phyloP scores from a whole-genome alignment of 2,888 invertebrate genomes.

The Exephanes ischioxanthus region DNA sequence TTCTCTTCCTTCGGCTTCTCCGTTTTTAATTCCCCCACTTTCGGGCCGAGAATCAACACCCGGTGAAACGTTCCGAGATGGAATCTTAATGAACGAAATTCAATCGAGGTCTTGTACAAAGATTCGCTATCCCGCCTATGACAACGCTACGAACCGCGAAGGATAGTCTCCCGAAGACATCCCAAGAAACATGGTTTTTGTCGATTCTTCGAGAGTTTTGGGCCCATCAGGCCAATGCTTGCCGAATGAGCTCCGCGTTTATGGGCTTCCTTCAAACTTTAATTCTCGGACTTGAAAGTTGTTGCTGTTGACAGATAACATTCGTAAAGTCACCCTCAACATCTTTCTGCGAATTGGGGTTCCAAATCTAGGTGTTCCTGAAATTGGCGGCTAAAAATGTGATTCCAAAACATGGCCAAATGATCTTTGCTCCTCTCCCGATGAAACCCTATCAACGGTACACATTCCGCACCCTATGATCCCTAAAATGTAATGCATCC shows the following conservation, averaged over 20 bases:
- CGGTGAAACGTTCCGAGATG: background rate
- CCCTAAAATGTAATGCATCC: background rate
- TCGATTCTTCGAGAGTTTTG: background rate
- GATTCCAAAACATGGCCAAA: too few species aligned
- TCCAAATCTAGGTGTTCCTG: too few species aligned
- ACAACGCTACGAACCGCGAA: too few species aligned
- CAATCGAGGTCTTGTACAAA: background rate
- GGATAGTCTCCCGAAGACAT: too few species aligned
- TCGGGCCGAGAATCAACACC: background rate
- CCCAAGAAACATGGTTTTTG: too few species aligned
- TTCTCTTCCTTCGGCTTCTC: constrained; percentile 47
- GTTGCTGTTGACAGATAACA: too few species aligned
- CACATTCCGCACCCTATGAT: background rate
- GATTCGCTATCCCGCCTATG: too few species aligned
- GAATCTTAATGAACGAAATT: background rate
- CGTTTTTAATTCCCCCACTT: background rate
- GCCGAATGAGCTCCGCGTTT: background rate
- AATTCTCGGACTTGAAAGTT: too few species aligned
- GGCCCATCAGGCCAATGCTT: background rate
- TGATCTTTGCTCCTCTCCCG: too few species aligned
- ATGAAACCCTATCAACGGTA: background rate
- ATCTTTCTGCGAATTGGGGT: too few species aligned
- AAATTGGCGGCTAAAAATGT: too few species aligned
- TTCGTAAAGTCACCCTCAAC: too few species aligned
- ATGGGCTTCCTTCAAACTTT: background rate